Percentiles rank a stretch among this genome's conserved stretches.
Conservation (phyloP, 2,113 vertebrate species). For the Oryzias melastigma region DNA sequence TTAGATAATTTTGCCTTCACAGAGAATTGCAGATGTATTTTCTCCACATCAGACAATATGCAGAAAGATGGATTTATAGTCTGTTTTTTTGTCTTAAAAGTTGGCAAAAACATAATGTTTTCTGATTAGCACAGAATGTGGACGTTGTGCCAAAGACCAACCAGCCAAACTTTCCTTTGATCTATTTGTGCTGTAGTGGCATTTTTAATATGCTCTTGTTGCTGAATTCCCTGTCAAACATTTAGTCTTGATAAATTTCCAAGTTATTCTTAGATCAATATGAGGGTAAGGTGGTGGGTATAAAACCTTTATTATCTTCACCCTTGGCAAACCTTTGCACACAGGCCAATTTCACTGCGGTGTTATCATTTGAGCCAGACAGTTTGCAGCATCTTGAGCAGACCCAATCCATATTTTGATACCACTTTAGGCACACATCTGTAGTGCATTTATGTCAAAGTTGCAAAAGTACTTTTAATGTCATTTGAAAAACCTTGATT, state of each 20-base stretch:
- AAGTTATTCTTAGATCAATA: constrained; percentile 74
- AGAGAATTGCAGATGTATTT: not conserved
- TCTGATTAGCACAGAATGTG: constrained; percentile 8
- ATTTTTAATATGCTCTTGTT: constrained; percentile 63
- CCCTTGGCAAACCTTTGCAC: constrained; percentile 70
- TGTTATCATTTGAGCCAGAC: constrained; percentile 75
- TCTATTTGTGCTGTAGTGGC: constrained; percentile 39
- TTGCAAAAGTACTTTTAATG: constrained; percentile 52
- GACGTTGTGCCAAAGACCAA: constrained; percentile 1
- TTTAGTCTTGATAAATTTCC: constrained; percentile 73
- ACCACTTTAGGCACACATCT: constrained; percentile 55
- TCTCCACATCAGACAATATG: too few relatives aligned
- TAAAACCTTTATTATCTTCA: constrained; percentile 75
- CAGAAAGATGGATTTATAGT: too few relatives aligned
- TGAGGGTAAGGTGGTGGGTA: constrained; percentile 64
- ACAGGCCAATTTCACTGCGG: constrained; percentile 67
- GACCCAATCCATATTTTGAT: constrained; percentile 68
- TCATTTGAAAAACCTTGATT: constrained; percentile 56
- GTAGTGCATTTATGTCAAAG: constrained; percentile 65
- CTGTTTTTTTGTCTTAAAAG: not conserved
- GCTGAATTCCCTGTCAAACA: constrained; percentile 74
- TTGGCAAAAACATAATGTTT: not conserved
- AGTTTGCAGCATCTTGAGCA: constrained; percentile 63
- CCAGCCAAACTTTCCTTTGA: constrained; percentile 15
- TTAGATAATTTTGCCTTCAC: too few relatives aligned